These are phyloP conservation scores for Pseudorasbora parva DNA, from an alignment of 2,113 vertebrate species.

Conservation along the genomic window DNA sequence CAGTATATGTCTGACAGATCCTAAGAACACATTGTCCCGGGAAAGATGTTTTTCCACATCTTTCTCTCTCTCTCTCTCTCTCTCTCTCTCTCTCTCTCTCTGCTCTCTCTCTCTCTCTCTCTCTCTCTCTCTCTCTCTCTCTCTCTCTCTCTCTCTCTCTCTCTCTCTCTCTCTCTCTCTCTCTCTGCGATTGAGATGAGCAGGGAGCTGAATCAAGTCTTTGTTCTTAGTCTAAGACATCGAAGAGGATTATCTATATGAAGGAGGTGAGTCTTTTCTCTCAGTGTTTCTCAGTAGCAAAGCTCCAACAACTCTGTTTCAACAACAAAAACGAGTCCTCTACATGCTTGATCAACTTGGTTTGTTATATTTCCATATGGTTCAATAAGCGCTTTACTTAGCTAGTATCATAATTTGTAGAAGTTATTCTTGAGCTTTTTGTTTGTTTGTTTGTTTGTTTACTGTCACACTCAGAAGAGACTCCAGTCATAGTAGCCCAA, in stretches of 20 bases:
- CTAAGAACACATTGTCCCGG: conserved; percentile 53
- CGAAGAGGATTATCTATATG: conserved; percentile 16
- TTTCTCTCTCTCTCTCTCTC: neutral
- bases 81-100: neutral
- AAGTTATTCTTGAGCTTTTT: neutral
- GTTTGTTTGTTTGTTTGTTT: no score
- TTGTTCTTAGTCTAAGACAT: conserved; percentile 24
- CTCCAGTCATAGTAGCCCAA: neutral
- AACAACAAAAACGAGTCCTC: neutral
- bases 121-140: neutral
- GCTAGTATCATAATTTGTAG: neutral
- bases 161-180: neutral
- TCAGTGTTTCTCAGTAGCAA: neutral
- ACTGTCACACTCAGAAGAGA: neutral
- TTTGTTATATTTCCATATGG: neutral
- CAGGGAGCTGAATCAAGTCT: conserved; percentile 26
- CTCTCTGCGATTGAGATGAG: conserved; percentile 20
- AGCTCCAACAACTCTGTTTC: neutral
- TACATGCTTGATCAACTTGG: neutral
- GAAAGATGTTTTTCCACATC: neutral
- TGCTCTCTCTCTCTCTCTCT: no score
- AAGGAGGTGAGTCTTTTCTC: neutral
- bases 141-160: neutral
- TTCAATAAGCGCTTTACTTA: neutral
- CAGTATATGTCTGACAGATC: conserved; percentile 53